Conservation (phyloP, 2,113 vertebrate genomes). For the Cinclus cinclus region DNA sequence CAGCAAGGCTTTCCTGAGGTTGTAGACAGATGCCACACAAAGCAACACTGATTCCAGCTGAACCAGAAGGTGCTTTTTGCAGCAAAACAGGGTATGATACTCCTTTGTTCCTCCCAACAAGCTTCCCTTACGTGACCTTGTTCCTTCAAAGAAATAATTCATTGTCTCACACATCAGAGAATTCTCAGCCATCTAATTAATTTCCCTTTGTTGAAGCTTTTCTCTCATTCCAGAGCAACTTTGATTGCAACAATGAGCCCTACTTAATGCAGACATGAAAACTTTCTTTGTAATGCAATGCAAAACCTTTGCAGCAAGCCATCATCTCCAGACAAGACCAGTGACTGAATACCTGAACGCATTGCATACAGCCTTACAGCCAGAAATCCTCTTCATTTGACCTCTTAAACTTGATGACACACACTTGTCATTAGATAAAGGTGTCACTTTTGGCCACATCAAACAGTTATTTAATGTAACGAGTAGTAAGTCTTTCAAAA, state of each 20-base stretch:
- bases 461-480: neutral
- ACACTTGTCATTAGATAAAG: neutral
- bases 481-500: neutral
- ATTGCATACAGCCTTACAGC: neutral
- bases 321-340: neutral
- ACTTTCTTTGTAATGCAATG: neutral
- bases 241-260: neutral
- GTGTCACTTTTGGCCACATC: neutral
- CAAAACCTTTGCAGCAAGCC: neutral
- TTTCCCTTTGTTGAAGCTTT: neutral
- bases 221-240: neutral
- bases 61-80: neutral
- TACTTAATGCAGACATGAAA: neutral
- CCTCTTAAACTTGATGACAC: neutral
- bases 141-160: constrained; percentile 4
- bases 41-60: neutral
- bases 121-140: neutral
- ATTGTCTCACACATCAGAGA: neutral
- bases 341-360: neutral
- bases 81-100: neutral
- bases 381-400: neutral
- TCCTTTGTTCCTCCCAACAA: neutral
- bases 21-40: neutral
- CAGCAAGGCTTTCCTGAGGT: neutral
- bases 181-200: neutral